Base-by-base conservation (phyloP, 1,140 invertebrate genomes). In the Drosophila orosa region DNA sequence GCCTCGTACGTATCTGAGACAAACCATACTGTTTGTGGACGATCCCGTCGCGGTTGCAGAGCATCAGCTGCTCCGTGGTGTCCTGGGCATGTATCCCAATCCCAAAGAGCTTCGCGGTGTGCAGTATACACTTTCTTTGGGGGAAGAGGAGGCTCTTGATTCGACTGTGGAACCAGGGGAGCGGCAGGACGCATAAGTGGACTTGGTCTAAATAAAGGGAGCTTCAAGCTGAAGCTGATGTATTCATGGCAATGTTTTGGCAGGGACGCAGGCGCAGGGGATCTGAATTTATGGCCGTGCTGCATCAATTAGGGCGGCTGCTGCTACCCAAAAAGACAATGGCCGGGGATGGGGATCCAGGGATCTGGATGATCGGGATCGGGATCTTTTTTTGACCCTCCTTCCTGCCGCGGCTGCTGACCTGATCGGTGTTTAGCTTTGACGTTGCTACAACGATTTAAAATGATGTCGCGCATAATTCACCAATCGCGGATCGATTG, bases 401-500 rank as follows among this genome's bases (percentile, higher is more conserved):
- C 13, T 50, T 35, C 24, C 31, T 35, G 50, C 48, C 17, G 48
- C 29, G 48, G 27, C 25, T 35, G 69, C 60, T 85, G 74, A 78
- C 47, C 82, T 86, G 81, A 86, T 87, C 84, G 84, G 83, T 83
- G 83, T 83, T 87, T 87, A 89, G 80, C 83, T 87, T 87, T 87
- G 84, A 87, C 84, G 83, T 89, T 66, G 76, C 72, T 68, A 84
- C 85, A 89, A 81, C 84, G 85, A 89, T 89, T 89, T 89, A 89
- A 89, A 89, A 89, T 89, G 85, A 89, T 89, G 84, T 89, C 85
- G 84, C 84, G 84, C 84, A 89, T 89, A 89, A 90, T 89, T 89
- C 84, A 89, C 85, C 62, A 74, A 80, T 82, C 69, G 74, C 44
- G 63, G 48, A 57, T 57, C 65, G 40, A 74, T 35, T n/a, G 25